Percentiles rank a stretch among this genome's conserved stretches.
phyloP scores from a whole-genome alignment of 2,113 vertebrate species.

The Bagarius yarrelli region DNA sequence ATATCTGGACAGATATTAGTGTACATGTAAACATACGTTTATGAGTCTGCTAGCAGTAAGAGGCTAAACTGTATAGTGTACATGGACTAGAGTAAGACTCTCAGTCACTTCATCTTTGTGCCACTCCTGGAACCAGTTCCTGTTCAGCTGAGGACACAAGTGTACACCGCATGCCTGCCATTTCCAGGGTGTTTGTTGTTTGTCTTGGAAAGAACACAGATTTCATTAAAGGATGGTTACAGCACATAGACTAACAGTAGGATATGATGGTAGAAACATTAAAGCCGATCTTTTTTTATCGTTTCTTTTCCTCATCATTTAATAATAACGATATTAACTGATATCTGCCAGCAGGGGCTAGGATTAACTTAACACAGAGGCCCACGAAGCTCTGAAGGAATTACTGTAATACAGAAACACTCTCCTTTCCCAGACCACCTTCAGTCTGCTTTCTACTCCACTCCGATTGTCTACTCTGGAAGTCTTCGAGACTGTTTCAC shows the following conservation, averaged over 20 bases:
- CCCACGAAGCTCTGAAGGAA: background rate
- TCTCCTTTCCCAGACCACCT: constrained; percentile 48
- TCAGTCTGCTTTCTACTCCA: constrained; percentile 32
- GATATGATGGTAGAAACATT: background rate
- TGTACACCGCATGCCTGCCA: no score
- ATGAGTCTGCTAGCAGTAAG: no score
- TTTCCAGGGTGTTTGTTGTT: no score
- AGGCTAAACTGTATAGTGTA: no score
- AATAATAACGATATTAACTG: background rate
- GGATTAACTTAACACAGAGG: background rate
- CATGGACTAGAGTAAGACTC: no score
- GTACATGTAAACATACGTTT: no score
- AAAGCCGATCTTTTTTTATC: background rate
- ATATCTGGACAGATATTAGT: no score
- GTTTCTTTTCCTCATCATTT: background rate
- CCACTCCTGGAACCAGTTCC: no score
- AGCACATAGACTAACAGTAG: background rate
- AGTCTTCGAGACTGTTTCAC: constrained; percentile 49
- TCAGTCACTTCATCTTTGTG: no score
- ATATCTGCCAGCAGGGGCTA: background rate
- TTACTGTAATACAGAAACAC: constrained; percentile 45
- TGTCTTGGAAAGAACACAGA: no score
- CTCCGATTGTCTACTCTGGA: constrained; percentile 29
- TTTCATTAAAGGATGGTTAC: background rate
- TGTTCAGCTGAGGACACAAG: no score